These are phyloP conservation scores for Bombus polaris DNA, from an alignment of 1,140 invertebrate genomes.

Conservation along the genomic window DNA sequence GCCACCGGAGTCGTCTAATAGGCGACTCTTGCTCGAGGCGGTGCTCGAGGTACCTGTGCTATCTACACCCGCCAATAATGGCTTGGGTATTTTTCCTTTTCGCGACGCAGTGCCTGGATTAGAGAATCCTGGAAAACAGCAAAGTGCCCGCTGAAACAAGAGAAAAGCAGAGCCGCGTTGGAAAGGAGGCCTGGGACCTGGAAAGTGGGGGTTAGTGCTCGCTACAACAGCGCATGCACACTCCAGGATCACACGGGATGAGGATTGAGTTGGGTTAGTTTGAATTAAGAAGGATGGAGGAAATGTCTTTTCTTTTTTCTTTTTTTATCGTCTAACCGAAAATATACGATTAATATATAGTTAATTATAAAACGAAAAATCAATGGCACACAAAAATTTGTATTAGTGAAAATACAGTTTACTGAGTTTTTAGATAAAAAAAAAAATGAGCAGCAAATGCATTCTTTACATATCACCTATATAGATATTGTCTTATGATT, in stretches of 20 bases:
- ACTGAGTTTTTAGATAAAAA: constrained; percentile 29
- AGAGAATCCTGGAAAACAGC: constrained; percentile 94
- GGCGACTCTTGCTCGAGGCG: constrained; percentile 83
- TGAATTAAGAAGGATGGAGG: constrained; percentile 6
- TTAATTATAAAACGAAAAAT: constrained; percentile 48
- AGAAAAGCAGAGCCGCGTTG: constrained; percentile 84
- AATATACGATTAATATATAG: constrained; percentile 13
- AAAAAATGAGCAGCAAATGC: constrained; percentile 21
- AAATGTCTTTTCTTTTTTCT: not conserved
- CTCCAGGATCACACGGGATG: constrained; percentile 55
- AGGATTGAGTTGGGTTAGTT: constrained; percentile 19
- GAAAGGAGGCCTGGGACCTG: constrained; percentile 83
- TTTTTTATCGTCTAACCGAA: not conserved
- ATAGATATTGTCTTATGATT: constrained; percentile 8
- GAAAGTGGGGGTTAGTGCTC: constrained; percentile 80
- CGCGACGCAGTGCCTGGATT: constrained; percentile 90
- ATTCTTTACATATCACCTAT: constrained; percentile 41
- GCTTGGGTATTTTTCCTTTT: constrained; percentile 92
- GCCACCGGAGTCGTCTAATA: constrained; percentile 81
- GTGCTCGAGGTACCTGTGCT: constrained; percentile 80
- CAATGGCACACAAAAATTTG: constrained; percentile 48
- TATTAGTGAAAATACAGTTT: constrained; percentile 51
- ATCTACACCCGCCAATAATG: constrained; percentile 90
- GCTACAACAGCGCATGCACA: constrained; percentile 81
- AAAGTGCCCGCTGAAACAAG: constrained; percentile 90